phyloP scores from a whole-genome alignment of 2,113 vertebrate genomes.

The Jaculus jaculus region DNA sequence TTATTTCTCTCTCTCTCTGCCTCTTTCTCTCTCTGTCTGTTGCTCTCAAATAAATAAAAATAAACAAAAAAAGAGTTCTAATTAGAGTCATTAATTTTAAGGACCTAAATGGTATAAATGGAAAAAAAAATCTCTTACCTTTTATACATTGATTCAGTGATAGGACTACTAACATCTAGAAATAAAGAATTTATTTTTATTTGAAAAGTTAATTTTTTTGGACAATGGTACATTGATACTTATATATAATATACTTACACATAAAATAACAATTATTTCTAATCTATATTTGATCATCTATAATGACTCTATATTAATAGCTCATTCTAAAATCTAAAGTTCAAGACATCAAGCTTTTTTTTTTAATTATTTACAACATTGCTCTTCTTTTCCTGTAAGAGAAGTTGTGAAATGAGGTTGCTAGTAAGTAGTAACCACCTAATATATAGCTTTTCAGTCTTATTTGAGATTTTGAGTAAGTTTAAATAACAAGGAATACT shows the following conservation, averaged over 20 bases:
- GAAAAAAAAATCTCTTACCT: background rate
- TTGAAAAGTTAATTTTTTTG: slow-evolving; percentile 42
- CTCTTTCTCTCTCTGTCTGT: no score
- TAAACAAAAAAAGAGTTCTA: background rate
- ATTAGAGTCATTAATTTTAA: slow-evolving; percentile 35
- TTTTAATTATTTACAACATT: background rate
- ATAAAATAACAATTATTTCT: slow-evolving; percentile 33
- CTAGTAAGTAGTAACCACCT: background rate
- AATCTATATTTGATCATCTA: slow-evolving; percentile 19
- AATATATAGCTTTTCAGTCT: background rate
- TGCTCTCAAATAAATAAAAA: no score
- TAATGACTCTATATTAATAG: slow-evolving; percentile 29
- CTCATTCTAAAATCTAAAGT: slow-evolving; percentile 32
- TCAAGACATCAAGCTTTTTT: slow-evolving; percentile 33
- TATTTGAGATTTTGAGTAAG: slow-evolving; percentile 23
- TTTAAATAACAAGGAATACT: slow-evolving; percentile 44
- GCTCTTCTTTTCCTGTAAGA: background rate
- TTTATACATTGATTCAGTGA: slow-evolving; percentile 4
- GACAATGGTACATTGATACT: background rate
- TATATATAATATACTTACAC: background rate
- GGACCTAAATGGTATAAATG: background rate
- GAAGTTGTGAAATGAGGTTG: background rate
- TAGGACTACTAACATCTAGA: background rate
- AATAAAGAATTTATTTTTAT: slow-evolving; percentile 13
- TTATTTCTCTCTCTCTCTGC: no score